These are phyloP conservation scores for Manis javanica DNA, from an alignment of 2,797 vertebrate genomes.

Conservation along the genomic window DNA sequence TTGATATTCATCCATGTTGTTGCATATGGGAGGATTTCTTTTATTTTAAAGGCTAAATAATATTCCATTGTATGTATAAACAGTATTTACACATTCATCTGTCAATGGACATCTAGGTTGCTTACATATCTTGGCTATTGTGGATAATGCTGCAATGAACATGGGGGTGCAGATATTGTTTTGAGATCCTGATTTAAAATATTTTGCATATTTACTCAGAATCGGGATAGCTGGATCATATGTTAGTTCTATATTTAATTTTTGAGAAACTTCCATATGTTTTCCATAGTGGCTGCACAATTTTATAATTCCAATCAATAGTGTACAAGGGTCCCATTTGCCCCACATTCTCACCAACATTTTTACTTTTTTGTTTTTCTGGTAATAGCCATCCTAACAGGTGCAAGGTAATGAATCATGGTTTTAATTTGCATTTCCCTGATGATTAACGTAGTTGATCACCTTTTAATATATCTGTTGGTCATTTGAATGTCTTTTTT, in stretches of 20 bases:
- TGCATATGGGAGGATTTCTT: neutral
- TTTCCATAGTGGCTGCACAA: neutral
- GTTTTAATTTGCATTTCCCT: too few relatives aligned
- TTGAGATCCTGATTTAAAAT: neutral
- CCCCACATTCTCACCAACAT: neutral
- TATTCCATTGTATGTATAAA: too few relatives aligned
- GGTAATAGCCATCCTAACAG: neutral
- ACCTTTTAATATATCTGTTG: too few relatives aligned
- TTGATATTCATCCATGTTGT: neutral
- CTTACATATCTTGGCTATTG: neutral
- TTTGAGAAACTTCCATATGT: neutral
- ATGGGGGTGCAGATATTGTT: neutral
- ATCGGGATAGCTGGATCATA: neutral
- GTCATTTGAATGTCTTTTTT: too few relatives aligned
- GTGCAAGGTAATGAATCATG: too few relatives aligned
- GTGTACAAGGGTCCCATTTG: neutral
- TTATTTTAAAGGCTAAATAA: neutral
- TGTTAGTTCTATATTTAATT: neutral
- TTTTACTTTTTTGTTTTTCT: neutral
- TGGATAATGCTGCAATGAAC: neutral
- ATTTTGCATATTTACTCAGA: neutral
- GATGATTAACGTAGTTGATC: too few relatives aligned
- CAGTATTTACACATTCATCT: too few relatives aligned
- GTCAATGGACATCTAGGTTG: too few relatives aligned
- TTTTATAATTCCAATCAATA: neutral